phyloP scores from a whole-genome alignment of 2,888 invertebrate genomes.

The Bugula neritina region DNA sequence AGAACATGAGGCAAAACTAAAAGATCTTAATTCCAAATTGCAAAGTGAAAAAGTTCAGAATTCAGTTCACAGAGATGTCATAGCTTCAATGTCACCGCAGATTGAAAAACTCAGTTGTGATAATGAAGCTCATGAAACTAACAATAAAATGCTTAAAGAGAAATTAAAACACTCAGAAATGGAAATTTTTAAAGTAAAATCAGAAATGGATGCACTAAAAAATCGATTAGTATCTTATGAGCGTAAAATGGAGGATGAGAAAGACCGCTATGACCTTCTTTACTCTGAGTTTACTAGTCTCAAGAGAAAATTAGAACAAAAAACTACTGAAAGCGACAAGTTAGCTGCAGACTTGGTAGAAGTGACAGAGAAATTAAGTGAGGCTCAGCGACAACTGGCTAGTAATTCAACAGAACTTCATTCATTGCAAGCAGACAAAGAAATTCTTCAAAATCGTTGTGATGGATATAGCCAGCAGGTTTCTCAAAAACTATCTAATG shows the following conservation, averaged over 20 bases:
- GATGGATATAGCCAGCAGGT: neutral
- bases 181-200: neutral
- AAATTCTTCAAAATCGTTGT: neutral
- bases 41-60: conserved; percentile 24
- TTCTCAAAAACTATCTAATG: neutral
- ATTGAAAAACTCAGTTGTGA: conserved; percentile 20
- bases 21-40: conserved; percentile 3
- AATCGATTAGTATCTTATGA: neutral
- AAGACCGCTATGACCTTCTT: neutral
- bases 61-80: conserved; percentile 16
- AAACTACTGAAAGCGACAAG: conserved; percentile 17
- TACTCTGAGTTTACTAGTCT: neutral
- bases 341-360: neutral
- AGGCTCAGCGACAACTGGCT: neutral
- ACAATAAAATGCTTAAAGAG: neutral
- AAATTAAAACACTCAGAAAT: neutral
- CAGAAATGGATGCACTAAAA: neutral
- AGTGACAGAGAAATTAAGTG: neutral
- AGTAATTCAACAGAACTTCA: neutral
- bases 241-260: neutral
- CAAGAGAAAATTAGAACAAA: neutral
- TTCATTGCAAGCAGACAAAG: neutral
- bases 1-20: conserved; percentile 3
- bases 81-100: conserved; percentile 22
- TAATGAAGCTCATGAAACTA: conserved; percentile 1